phyloP scores from a whole-genome alignment of 2,888 invertebrate species.

The Drosophila austrosaltans region DNA sequence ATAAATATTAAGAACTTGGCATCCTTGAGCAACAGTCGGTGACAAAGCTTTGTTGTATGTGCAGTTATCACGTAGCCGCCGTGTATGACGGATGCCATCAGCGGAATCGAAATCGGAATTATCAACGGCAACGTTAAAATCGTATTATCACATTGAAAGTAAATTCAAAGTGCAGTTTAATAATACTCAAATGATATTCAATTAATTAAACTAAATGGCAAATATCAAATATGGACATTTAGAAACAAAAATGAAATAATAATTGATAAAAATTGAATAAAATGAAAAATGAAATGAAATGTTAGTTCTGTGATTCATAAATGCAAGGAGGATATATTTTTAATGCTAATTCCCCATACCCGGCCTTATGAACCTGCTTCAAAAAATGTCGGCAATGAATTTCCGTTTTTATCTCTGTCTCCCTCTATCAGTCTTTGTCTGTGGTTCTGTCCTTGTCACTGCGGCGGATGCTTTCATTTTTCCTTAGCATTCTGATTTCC shows the following conservation, averaged over 20 bases:
- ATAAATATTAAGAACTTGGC: slow-evolving; percentile 65
- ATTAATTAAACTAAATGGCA: not conserved
- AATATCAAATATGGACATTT: not conserved
- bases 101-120: slow-evolving; percentile 10
- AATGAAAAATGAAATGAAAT: not conserved
- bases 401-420: slow-evolving; percentile 55
- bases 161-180: slow-evolving; percentile 38
- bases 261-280: not conserved
- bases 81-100: slow-evolving; percentile 42
- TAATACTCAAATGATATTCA: not conserved
- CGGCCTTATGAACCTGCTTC: slow-evolving; percentile 65
- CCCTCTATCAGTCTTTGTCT: slow-evolving; percentile 32
- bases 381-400: slow-evolving; percentile 64
- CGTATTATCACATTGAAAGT: slow-evolving; percentile 6
- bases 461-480: slow-evolving; percentile 15
- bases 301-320: slow-evolving; percentile 1
- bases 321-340: slow-evolving; percentile 41
- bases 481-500: slow-evolving; percentile 16
- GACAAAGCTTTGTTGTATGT: slow-evolving; percentile 48
- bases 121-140: slow-evolving; percentile 22
- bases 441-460: slow-evolving; percentile 35
- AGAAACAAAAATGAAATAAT: not conserved
- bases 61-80: slow-evolving; percentile 55
- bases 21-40: slow-evolving; percentile 67
- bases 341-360: slow-evolving; percentile 66